Conservation (phyloP, 2,113 vertebrate species). For the Epinephelus fuscoguttatus region DNA sequence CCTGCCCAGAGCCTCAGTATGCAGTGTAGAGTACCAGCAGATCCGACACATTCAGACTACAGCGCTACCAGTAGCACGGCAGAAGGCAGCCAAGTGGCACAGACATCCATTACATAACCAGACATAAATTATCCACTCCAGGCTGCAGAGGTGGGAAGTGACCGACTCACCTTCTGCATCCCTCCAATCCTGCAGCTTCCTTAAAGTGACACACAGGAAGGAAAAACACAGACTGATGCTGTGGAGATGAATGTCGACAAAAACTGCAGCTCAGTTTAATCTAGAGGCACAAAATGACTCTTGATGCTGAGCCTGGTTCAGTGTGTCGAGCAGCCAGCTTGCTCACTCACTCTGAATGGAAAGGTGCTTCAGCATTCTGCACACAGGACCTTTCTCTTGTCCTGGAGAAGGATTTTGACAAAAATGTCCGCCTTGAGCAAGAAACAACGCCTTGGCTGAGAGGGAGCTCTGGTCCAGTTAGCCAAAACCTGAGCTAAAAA, state of each 20-base stretch:
- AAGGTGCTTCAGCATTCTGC: conserved; percentile 63
- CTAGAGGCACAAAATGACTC: neutral
- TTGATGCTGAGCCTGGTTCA: conserved; percentile 14
- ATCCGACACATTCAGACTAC: conserved; percentile 67
- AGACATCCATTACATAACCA: conserved; percentile 75
- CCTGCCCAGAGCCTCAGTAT: conserved; percentile 59
- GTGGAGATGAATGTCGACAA: neutral
- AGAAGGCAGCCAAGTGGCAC: conserved; percentile 80
- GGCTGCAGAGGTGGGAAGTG: conserved; percentile 59
- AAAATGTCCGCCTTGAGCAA: conserved; percentile 11
- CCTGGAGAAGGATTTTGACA: conserved; percentile 19
- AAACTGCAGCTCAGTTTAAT: neutral
- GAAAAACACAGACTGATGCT: neutral
- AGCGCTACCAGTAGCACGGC: conserved; percentile 67
- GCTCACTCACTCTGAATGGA: conserved; percentile 36
- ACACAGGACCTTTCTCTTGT: conserved; percentile 47
- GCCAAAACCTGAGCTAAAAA: neutral
- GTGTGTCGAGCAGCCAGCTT: conserved; percentile 37
- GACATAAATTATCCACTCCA: conserved; percentile 66
- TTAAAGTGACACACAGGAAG: neutral
- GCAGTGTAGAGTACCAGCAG: conserved; percentile 60
- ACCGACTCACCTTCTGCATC: conserved; percentile 54
- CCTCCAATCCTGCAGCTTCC: conserved; percentile 7
- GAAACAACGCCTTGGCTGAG: neutral
- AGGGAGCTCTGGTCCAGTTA: neutral